A percentile compares a stretch with the other conserved stretches of the same genome.
phyloP scores from a whole-genome alignment of 1,140 invertebrate genomes.

The Eufriesea mexicana region DNA sequence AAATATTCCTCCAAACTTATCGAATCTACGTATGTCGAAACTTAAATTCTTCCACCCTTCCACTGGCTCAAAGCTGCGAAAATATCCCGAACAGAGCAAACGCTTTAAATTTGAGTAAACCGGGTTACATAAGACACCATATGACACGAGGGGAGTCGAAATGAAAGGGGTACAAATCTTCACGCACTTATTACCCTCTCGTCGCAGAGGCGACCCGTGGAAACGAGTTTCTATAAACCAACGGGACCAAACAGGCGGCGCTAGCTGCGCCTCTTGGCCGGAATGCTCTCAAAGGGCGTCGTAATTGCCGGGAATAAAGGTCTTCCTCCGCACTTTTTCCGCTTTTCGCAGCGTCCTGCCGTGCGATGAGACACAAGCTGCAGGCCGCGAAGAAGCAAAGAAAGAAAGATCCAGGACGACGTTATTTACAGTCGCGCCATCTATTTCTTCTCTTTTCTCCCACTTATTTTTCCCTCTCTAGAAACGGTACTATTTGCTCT shows the following conservation, averaged over 20 bases:
- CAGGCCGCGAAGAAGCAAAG: slow-evolving; percentile 8
- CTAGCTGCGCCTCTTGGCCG: slow-evolving; percentile 9
- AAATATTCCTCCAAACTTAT: no score
- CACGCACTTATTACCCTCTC: slow-evolving; percentile 23
- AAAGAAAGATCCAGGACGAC: background rate
- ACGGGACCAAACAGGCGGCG: background rate
- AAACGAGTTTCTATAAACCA: slow-evolving; percentile 32
- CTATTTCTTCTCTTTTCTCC: background rate
- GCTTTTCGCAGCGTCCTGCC: slow-evolving; percentile 45
- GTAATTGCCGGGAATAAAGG: slow-evolving; percentile 71
- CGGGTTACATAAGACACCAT: background rate
- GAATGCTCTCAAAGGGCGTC: slow-evolving; percentile 62
- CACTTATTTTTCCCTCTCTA: background rate
- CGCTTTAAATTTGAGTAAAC: background rate
- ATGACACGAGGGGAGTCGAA: background rate
- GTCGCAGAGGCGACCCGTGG: background rate
- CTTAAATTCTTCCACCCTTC: no score
- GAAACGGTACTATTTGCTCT: no score
- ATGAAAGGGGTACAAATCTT: slow-evolving; percentile 13
- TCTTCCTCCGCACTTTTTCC: slow-evolving; percentile 22
- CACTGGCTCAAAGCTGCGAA: background rate
- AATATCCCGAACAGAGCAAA: fast-evolving
- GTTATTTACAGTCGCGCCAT: slow-evolving; percentile 8
- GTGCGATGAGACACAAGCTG: slow-evolving; percentile 48
- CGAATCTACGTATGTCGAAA: no score